Percentiles rank a stretch among this genome's conserved stretches.
phyloP scores from a whole-genome alignment of 2,888 invertebrate genomes.

The Ennomos erosarius region DNA sequence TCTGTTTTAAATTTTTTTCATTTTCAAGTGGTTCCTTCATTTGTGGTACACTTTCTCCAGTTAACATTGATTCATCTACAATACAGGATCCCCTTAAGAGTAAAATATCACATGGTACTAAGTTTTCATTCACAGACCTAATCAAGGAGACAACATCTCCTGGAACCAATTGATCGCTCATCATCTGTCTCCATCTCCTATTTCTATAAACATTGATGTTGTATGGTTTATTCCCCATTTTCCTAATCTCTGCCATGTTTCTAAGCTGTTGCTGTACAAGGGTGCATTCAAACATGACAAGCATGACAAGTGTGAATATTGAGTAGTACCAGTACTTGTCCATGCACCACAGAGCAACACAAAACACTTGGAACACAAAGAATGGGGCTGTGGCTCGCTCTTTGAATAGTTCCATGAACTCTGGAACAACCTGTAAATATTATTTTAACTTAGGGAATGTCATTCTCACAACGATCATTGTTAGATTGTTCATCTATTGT shows the following conservation, averaged over 20 bases:
- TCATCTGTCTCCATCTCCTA: constrained; percentile 94
- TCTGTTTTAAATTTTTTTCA: constrained; percentile 80
- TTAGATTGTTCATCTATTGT: neutral
- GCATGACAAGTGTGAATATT: constrained; percentile 97
- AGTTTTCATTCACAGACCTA: constrained; percentile 94
- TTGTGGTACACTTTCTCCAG: constrained; percentile 99
- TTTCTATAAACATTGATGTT: constrained; percentile 95
- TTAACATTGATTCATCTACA: constrained; percentile 99
- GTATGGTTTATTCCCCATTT: constrained; percentile 99
- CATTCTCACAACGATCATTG: neutral
- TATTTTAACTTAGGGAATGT: constrained; percentile 21
- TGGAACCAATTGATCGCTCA: constrained; percentile 95
- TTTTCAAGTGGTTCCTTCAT: constrained; percentile 99
- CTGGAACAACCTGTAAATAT: constrained; percentile 91
- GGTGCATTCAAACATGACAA: constrained; percentile 98
- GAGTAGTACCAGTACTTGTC: constrained; percentile 99
- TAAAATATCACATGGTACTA: constrained; percentile 98
- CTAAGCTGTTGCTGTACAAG: constrained; percentile 98
- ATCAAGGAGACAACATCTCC: constrained; percentile 98
- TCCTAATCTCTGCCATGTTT: constrained; percentile 99
- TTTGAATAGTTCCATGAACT: constrained; percentile 97
- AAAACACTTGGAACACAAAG: constrained; percentile 99
- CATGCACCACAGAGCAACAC: constrained; percentile 99
- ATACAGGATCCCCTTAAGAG: constrained; percentile 98
- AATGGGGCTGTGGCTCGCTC: constrained; percentile 99